Conservation (phyloP, 2,888 invertebrate species). For the Endotricha flammealis region DNA sequence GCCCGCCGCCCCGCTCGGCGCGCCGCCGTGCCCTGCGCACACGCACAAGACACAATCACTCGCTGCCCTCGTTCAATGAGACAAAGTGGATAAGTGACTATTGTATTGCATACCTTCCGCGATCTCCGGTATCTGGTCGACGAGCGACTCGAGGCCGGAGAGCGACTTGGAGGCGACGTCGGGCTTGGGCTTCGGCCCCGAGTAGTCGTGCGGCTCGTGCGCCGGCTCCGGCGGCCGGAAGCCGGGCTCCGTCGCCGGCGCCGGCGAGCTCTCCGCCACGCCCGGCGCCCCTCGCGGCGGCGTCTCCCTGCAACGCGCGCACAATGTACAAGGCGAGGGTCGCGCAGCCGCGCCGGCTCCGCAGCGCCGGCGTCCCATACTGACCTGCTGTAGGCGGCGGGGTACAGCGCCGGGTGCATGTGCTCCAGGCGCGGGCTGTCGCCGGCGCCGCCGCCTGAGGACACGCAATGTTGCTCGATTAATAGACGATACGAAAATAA, state of each 20-base stretch:
- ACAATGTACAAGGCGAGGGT: slow-evolving; percentile 11
- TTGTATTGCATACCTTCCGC: slow-evolving; percentile 81
- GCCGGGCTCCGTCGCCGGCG: slow-evolving; percentile 20
- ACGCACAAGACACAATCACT: no score
- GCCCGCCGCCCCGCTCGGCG: slow-evolving; percentile 19
- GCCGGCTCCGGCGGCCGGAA: slow-evolving; percentile 28
- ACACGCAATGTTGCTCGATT: no score
- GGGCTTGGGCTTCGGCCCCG: slow-evolving; percentile 59
- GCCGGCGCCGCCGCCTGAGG: slow-evolving; percentile 44
- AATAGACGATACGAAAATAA: no score
- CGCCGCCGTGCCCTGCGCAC: slow-evolving; percentile 49
- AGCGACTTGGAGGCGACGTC: slow-evolving; percentile 92
- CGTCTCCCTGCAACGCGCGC: slow-evolving; percentile 38
- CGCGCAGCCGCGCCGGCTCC: slow-evolving; percentile 14
- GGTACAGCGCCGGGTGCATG: slow-evolving; percentile 67
- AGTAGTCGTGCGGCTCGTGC: slow-evolving; percentile 54
- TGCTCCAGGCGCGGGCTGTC: slow-evolving; percentile 68
- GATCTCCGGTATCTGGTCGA: slow-evolving; percentile 94
- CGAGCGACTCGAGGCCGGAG: slow-evolving; percentile 91
- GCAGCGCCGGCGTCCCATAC: slow-evolving; percentile 13
- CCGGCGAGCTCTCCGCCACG: slow-evolving; percentile 19
- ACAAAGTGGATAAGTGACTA: no score
- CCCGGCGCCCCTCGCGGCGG: slow-evolving; percentile 29
- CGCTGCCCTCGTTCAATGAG: no score
- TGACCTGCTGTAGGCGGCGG: slow-evolving; percentile 68